Evolutionary conservation across 2,888 invertebrate species (phyloP).

Genomic region (Heliconius erato): DNA sequence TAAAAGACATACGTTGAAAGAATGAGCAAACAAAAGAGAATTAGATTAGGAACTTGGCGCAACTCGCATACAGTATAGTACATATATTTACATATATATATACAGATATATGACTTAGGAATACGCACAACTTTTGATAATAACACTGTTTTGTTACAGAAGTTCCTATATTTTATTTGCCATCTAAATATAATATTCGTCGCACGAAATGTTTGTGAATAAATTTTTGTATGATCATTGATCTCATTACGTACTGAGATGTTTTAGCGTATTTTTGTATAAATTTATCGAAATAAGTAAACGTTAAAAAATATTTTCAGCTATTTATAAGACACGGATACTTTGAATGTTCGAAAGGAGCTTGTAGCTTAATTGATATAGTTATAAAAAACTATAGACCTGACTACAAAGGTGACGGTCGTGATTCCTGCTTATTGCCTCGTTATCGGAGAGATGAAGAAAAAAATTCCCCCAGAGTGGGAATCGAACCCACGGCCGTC

Average conservation of each 20-base stretch:
- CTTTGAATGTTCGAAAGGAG: background rate
- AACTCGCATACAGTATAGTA: slow-evolving; percentile 27
- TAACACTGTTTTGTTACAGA: slow-evolving; percentile 24
- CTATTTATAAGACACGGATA: background rate
- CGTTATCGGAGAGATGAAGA: too few species aligned
- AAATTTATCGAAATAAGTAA: background rate
- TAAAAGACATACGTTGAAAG: slow-evolving; percentile 45
- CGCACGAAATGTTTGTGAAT: background rate
- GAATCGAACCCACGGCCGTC: too few species aligned
- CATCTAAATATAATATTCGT: slow-evolving; percentile 10
- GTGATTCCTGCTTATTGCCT: too few species aligned
- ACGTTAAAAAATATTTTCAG: background rate
- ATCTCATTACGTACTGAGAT: background rate
- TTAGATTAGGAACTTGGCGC: slow-evolving; percentile 41
- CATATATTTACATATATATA: background rate
- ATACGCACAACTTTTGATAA: slow-evolving; percentile 34
- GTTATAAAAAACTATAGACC: too few species aligned
- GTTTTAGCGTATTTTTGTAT: background rate
- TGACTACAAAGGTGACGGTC: too few species aligned
- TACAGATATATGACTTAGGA: background rate
- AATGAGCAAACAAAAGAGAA: slow-evolving; percentile 38
- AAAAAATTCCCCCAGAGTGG: too few species aligned
- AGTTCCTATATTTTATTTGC: slow-evolving; percentile 23
- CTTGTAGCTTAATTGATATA: background rate
- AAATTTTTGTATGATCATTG: background rate